Evolutionary conservation across 2,113 vertebrate species (phyloP).

Genomic region (Mobula hypostoma): DNA sequence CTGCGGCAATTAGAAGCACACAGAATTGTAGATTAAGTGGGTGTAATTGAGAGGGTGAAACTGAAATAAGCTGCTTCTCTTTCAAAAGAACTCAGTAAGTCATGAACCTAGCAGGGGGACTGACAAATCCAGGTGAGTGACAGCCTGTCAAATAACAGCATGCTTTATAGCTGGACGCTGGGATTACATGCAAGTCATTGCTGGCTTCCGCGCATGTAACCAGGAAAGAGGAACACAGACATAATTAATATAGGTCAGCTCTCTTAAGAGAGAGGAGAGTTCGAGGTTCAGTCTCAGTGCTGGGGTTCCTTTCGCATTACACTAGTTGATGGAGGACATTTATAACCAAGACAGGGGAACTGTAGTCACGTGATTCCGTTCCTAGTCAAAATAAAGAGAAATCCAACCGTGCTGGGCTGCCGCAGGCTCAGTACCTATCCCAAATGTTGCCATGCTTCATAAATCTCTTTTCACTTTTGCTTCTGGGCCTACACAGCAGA

Average conservation of each 20-base stretch:
- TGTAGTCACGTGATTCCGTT: neutral
- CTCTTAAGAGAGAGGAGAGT: neutral
- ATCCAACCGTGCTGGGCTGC: neutral
- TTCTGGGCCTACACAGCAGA: neutral
- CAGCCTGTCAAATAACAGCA: neutral
- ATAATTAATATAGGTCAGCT: conserved; percentile 31
- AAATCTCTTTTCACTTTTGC: neutral
- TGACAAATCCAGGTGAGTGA: neutral
- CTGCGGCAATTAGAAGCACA: conserved; percentile 26
- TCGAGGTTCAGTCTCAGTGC: neutral
- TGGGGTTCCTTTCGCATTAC: neutral
- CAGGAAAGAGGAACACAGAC: conserved; percentile 20
- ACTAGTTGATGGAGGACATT: neutral
- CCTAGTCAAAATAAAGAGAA: conserved; percentile 32
- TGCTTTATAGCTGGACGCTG: neutral
- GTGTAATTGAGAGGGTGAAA: conserved; percentile 5
- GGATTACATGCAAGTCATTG: conserved; percentile 1
- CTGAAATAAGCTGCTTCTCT: conserved; percentile 4
- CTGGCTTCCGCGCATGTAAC: neutral
- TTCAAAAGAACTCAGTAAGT: neutral
- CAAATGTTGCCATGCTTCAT: conserved; percentile 26
- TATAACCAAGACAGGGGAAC: neutral
- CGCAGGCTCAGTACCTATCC: conserved; percentile 15
- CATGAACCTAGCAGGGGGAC: neutral
- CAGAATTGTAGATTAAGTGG: neutral